Evolutionary conservation across 2,113 vertebrate species (phyloP).

Genomic region (Meles meles): DNA sequence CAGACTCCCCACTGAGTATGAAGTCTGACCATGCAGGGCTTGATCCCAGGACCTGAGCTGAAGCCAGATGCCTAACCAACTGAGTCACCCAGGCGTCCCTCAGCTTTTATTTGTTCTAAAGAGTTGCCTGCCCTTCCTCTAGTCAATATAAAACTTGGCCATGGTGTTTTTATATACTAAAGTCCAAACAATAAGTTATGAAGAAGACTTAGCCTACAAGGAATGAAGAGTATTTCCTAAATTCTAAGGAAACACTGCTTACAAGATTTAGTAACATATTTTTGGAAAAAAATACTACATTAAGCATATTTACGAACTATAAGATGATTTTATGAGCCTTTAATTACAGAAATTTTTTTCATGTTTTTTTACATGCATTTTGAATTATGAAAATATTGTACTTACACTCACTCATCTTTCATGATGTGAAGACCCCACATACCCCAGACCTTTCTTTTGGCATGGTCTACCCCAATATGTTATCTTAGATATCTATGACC

Average conservation of each 20-base stretch:
- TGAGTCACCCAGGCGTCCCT: neutral
- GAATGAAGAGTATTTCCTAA: neutral
- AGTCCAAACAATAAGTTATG: slow-evolving; percentile 3
- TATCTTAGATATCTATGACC: neutral
- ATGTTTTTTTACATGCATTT: neutral
- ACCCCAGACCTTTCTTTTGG: neutral
- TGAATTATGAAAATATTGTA: neutral
- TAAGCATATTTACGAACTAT: neutral
- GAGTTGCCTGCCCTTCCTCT: neutral
- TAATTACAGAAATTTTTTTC: neutral
- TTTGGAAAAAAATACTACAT: neutral
- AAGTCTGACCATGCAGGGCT: neutral
- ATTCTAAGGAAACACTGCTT: neutral
- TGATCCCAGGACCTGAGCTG: neutral
- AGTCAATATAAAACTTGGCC: neutral
- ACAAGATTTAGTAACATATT: neutral
- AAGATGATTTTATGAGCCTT: neutral
- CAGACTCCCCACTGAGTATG: neutral
- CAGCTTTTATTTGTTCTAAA: neutral
- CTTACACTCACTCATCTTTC: neutral
- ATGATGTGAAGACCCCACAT: neutral
- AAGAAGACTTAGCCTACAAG: neutral
- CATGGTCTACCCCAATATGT: neutral
- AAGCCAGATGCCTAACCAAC: neutral
- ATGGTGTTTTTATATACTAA: neutral